These are phyloP conservation scores for Caenorhabditis imperialis DNA, from an alignment of 2,888 invertebrate genomes.

Conservation along the genomic window DNA sequence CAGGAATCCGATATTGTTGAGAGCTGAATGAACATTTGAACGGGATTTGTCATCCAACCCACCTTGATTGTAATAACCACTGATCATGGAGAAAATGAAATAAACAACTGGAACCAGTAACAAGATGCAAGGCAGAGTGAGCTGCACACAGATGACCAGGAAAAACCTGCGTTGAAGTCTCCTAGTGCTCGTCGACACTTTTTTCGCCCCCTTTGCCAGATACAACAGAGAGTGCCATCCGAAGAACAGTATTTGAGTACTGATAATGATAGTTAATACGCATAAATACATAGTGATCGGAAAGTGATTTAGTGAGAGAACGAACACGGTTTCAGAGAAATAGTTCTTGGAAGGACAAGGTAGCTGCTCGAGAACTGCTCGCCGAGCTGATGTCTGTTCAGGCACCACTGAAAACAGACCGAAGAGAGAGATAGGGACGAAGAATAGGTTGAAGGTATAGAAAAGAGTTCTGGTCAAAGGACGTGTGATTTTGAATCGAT, in stretches of 20 bases:
- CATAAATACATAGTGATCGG: constrained; percentile 17
- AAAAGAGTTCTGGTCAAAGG: constrained; percentile 1
- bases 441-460: constrained; percentile 18
- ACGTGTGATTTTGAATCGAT: constrained; percentile 15
- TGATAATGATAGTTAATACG: constrained; percentile 1
- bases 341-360: constrained; percentile 16
- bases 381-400: constrained; percentile 25
- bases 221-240: constrained; percentile 20
- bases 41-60: too few relatives aligned
- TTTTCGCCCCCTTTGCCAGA: constrained; percentile 14
- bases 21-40: too few relatives aligned
- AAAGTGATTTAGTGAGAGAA: constrained; percentile 10
- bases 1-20: constrained; percentile 21
- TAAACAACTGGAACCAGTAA: constrained; percentile 21
- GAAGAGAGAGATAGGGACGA: constrained; percentile 18
- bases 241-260: constrained; percentile 24
- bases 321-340: constrained; percentile 16
- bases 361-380: neutral
- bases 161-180: constrained; percentile 22
- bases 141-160: constrained; percentile 17
- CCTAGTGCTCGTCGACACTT: constrained; percentile 4
- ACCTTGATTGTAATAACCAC: constrained; percentile 27
- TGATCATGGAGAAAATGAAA: constrained; percentile 32
- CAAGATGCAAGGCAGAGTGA: constrained; percentile 28
- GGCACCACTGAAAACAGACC: constrained; percentile 23